A percentile compares a stretch with the other conserved stretches of the same genome.
These are phyloP conservation scores for Nestor notabilis DNA, from an alignment of 2,113 vertebrate genomes.

Conservation along the genomic window DNA sequence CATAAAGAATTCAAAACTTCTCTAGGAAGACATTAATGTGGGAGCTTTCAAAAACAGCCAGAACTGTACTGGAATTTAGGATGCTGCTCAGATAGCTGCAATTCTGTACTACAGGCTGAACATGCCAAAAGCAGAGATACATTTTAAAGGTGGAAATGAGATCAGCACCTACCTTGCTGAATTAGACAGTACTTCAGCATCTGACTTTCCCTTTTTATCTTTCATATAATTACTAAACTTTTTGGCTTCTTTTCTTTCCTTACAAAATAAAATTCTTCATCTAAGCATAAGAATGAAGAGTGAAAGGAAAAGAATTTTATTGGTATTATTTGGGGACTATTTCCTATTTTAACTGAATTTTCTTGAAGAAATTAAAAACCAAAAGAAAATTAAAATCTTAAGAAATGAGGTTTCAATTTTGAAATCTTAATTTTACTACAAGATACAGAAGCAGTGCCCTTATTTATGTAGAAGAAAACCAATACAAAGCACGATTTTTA, in stretches of 20 bases:
- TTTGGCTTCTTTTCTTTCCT: not conserved
- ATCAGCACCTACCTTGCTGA: not conserved
- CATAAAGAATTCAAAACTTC: not conserved
- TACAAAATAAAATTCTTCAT: not conserved
- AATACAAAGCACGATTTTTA: not conserved
- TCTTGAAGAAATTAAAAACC: not conserved
- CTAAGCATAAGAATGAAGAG: not conserved
- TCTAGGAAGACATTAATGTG: not conserved
- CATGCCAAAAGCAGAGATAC: not conserved
- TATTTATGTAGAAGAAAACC: not conserved
- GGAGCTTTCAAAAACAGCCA: not conserved
- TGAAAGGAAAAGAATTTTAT: not conserved
- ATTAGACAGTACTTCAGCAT: not conserved
- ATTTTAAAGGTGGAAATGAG: not conserved
- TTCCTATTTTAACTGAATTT: not conserved
- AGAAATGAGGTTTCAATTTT: not conserved
- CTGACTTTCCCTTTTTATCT: not conserved
- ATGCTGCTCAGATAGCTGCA: not conserved
- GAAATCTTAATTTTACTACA: not conserved
- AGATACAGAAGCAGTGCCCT: not conserved
- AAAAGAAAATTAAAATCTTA: not conserved
- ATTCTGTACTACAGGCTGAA: not conserved
- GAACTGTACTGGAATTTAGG: not conserved
- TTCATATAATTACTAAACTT: not conserved
- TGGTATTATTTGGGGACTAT: not conserved